Base-by-base conservation (phyloP, 1,140 invertebrate genomes). In the Dreissena rostriformis region DNA sequence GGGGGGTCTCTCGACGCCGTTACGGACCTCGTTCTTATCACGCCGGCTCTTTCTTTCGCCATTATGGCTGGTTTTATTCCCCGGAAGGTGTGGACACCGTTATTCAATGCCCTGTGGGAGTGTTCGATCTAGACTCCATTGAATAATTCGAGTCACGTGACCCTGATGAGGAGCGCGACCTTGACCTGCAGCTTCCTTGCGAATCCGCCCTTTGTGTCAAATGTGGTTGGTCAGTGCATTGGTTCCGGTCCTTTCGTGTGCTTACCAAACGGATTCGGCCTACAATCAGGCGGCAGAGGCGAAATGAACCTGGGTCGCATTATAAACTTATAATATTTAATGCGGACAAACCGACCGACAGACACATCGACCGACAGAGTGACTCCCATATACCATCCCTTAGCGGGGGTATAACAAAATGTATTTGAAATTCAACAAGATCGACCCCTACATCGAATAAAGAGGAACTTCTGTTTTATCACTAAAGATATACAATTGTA, bases 221-320 rank as follows among this genome's bases (percentile, higher is more conserved):
- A 81, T 51, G 89, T 65, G 19, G 83, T 81, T 12, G 85, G 76
- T 28, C 70, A 72, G 75, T 63, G 71, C 83, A 88, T 84, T 22
- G 87, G 87, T 65, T 84, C 71, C 52, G 90, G 86, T 52, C 83
- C 57, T 49, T 68, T 39, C 6, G 80, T 66, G 57, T 68, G 75
- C 68, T 75, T 80, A 65, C 72, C 66, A 80, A 19, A 86, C 14
- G 77, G 82, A 0, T 80, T 68, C 68, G 86, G 68, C 79, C 86
- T 81, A 1, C 86, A 68, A 63, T 79, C 72, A 19, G 88, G 79
- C 15, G 84, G 87, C 1, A 86, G 87, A 4, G 89, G 87, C n/a
- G 88, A 90, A 72, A 91, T 89, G 74, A 90, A 91, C 57, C 88
- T 72, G 61, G 86, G 77, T 80, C 87, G 86, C 0, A 52, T 55